Evolutionary conservation across 2,888 invertebrate species (phyloP), one percentile per base, ranked within the genome.

Genomic region (Chrysina gloriosa): DNA sequence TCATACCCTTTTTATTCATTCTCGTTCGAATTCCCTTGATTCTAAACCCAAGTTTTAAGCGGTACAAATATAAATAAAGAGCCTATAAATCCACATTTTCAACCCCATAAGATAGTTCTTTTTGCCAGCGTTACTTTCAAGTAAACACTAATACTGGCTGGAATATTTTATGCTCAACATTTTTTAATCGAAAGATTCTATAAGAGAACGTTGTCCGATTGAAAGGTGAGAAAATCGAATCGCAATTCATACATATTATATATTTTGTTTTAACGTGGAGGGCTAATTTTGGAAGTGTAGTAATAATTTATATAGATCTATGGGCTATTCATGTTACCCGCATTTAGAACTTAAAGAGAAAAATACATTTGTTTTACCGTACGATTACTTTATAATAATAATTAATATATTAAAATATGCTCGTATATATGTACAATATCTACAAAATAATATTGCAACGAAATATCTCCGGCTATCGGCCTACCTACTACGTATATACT

Each of bases 311-410:
- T 52, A 52, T 19, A 52, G 29, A 16, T 52, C 9, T 48, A 29
- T 52, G 58, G 58, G 58, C 58, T 42, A 61, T 61, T 16, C 27
- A 14, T 42, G 16, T 42, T 61, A 61, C 58, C 58, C 58, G 58
- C 58, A 61, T 61, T 61, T 45, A 61, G 58, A 61, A 61, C 58
- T 61, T 27, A 61, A 61, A 52, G 16, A 16, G 56, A 42, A 61
- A 36, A 56, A 27, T 61, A 42, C 25, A 27, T 27, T 42, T 19
- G 7, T 7, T 31, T 23, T 52, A 31, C 19, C 2, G 14, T 2
- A 19, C 19, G 9, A 9, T 31, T 52, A 52, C 7, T 16, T 31
- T 52, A 2, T 48, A 47, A 21, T 19, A 16, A 14, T 50, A 6
- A 48, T 21, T 47, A 27, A 7, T 52, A 52, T 52, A 29, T 48